These are phyloP conservation scores for Centropristis striata DNA, from an alignment of 2,113 vertebrate species.

Conservation along the genomic window DNA sequence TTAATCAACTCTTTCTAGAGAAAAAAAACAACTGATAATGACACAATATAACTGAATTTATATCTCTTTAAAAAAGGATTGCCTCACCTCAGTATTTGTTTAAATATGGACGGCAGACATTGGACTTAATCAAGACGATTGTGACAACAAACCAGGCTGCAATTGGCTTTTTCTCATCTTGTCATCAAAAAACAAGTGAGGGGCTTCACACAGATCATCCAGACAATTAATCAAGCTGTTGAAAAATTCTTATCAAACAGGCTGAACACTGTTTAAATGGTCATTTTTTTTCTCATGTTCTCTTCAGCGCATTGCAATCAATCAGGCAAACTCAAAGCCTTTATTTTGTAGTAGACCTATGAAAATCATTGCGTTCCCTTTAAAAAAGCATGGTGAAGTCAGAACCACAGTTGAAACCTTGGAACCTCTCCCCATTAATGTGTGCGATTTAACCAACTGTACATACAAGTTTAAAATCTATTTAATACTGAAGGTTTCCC, in stretches of 20 bases:
- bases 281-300: neutral
- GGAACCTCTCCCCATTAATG: too few relatives aligned
- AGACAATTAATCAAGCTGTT: neutral
- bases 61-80: neutral
- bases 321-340: neutral
- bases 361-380: neutral
- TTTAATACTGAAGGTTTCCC: neutral
- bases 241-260: neutral
- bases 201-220: neutral
- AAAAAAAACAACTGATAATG: neutral
- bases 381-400: neutral
- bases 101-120: constrained; percentile 21
- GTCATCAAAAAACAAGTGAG: neutral
- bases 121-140: neutral
- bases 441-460: too few relatives aligned
- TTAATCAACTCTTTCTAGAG: neutral
- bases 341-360: neutral
- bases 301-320: neutral
- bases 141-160: neutral
- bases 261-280: neutral
- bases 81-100: neutral
- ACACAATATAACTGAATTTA: neutral
- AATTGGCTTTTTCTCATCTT: neutral
- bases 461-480: neutral
- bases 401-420: neutral